Base-by-base conservation (phyloP, 2,797 vertebrate genomes). In the Danio jaintianensis region DNA sequence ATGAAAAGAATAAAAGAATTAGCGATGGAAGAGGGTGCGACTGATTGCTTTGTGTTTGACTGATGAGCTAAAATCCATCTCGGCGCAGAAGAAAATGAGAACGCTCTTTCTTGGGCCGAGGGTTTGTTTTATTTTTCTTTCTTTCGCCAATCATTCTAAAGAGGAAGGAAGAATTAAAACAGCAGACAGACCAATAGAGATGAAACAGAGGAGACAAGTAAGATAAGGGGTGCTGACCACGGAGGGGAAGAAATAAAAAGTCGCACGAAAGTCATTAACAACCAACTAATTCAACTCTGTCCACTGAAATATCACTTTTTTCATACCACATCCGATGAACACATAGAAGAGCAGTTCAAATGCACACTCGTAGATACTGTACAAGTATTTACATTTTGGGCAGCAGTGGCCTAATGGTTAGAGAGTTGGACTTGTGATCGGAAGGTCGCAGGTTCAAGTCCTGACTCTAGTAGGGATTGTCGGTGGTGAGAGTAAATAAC, bases 221-320 rank as follows among this genome's bases (percentile, higher is more conserved):
- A 58, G 22, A 50, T 15, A 47, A 70, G 36, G 3, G 15, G 10
- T 9, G 36, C 3, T 38, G 45, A 55, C 9, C 38, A 40, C 63
- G 18, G 13, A 43, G n/a, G 38, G 38, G 22, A 63, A 18, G 50
- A 53, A 53, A 47, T 18, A 29, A 16, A 89, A 89, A 88, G 85
- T 83, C 88, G 87, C 84, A 85, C 88, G 86, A 86, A 92, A 91
- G 87, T 88, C 85, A 88, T 89, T 89, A 91, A 76, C 81, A 73
- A 80, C 80, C 89, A 89, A 87, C 85, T 90, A 91, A 93, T 91
- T 89, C 89, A 90, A 89, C 89, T 88, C 81, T 87, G 86, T 87
- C 86, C 83, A 82, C 56, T 89, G 87, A 89, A 92, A 92, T 91
- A 74, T 52, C 69, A 85, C 87, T 84, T 76, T 81, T 86, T 79